These are phyloP conservation scores for Eretmochelys imbricata DNA, from an alignment of 2,113 vertebrate genomes.

Conservation along the genomic window DNA sequence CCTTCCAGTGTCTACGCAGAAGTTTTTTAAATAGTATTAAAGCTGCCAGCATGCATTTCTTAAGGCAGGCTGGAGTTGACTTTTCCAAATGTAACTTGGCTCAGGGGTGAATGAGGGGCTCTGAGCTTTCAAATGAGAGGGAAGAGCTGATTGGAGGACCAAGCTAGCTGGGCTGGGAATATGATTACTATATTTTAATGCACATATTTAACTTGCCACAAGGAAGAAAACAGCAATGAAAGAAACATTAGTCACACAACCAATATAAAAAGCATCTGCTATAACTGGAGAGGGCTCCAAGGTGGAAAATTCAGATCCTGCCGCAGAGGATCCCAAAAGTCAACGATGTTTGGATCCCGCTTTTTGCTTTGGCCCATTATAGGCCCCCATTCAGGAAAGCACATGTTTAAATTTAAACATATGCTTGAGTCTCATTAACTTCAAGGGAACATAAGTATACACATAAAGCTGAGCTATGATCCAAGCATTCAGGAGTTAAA, in stretches of 20 bases:
- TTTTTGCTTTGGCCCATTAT: conserved; percentile 20
- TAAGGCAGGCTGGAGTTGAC: neutral
- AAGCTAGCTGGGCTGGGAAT: neutral
- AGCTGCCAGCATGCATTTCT: neutral
- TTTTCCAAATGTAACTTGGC: neutral
- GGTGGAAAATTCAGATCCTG: neutral
- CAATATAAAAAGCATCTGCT: neutral
- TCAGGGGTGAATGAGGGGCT: neutral
- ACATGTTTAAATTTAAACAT: neutral
- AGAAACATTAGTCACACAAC: neutral
- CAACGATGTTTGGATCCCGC: neutral
- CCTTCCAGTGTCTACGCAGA: neutral
- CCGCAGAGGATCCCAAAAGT: neutral
- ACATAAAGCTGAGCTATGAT: neutral
- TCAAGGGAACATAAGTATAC: neutral
- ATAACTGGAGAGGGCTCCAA: neutral
- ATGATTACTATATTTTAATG: neutral
- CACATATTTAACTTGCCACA: neutral
- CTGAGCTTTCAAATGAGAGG: neutral
- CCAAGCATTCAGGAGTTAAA: conserved; percentile 18
- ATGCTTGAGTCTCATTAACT: neutral
- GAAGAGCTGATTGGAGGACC: neutral
- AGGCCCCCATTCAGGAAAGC: neutral
- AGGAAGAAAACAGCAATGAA: neutral
- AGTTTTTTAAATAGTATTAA: neutral